Conservation (phyloP, 2,888 invertebrate species). For the Ochropleura leucogaster region DNA sequence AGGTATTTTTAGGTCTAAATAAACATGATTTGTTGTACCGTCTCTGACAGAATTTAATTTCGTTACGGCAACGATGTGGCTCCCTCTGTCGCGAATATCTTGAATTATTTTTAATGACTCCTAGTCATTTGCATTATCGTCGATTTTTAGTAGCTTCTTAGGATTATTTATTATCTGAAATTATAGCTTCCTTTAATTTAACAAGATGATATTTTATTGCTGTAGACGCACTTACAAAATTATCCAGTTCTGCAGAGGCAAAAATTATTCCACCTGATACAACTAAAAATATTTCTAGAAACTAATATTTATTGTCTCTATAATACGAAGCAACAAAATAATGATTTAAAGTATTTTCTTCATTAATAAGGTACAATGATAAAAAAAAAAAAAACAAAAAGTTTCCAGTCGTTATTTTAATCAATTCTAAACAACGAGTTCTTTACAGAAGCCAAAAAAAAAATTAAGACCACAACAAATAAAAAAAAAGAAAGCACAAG, state of each 20-base stretch:
- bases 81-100: conserved; percentile 83
- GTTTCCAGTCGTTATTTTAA: not conserved
- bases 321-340: not conserved
- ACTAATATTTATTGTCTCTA: not conserved
- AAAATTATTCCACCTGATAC: not conserved
- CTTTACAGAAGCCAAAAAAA: conserved; percentile 1
- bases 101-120: conserved; percentile 88
- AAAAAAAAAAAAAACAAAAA: not conserved
- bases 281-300: not conserved
- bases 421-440: not conserved
- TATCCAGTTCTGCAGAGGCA: not conserved
- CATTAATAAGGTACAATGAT: not conserved
- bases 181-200: conserved; percentile 56
- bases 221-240: conserved; percentile 20
- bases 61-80: conserved; percentile 78
- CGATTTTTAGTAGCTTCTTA: conserved; percentile 66
- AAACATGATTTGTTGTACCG: conserved; percentile 90
- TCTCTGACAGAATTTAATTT: conserved; percentile 90
- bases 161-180: conserved; percentile 53
- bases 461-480: conserved; percentile 12
- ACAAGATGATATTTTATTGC: conserved; percentile 38
- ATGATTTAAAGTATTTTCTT: not conserved
- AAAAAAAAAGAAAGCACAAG: conserved; percentile 24
- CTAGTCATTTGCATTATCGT: conserved; percentile 73
- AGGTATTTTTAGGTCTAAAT: conserved; percentile 91